Conservation (phyloP, 2,797 vertebrate species). For the Urocyon cinereoargenteus region DNA sequence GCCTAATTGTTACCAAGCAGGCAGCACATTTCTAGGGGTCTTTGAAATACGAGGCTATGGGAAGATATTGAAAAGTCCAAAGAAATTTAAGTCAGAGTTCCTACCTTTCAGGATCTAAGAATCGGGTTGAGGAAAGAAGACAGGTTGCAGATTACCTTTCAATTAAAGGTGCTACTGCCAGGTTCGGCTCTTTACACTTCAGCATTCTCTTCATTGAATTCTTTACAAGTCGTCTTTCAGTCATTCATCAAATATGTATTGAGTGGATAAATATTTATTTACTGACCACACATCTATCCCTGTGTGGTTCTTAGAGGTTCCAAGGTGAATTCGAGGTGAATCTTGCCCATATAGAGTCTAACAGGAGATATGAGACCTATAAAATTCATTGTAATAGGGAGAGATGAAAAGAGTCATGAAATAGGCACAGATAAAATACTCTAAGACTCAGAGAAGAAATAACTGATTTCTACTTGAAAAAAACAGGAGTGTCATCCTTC, state of each 20-base stretch:
- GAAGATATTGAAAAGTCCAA: neutral
- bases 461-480: neutral
- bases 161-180: neutral
- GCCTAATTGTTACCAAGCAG: neutral
- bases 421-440: neutral
- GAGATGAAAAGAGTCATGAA: neutral
- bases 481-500: neutral
- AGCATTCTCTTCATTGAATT: neutral
- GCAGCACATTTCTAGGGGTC: neutral
- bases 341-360: neutral
- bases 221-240: neutral
- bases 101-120: neutral
- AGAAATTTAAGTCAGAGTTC: neutral
- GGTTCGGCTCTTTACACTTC: neutral
- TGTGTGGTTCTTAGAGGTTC: neutral
- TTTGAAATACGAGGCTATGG: neutral
- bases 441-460: neutral
- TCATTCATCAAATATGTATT: neutral
- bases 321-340: neutral
- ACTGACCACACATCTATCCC: neutral
- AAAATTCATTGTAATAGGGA: neutral
- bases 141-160: neutral
- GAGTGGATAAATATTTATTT: neutral
- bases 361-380: neutral
- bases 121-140: neutral